phyloP scores from a whole-genome alignment of 1,140 invertebrate species.

The Drosophila nigromelanica region DNA sequence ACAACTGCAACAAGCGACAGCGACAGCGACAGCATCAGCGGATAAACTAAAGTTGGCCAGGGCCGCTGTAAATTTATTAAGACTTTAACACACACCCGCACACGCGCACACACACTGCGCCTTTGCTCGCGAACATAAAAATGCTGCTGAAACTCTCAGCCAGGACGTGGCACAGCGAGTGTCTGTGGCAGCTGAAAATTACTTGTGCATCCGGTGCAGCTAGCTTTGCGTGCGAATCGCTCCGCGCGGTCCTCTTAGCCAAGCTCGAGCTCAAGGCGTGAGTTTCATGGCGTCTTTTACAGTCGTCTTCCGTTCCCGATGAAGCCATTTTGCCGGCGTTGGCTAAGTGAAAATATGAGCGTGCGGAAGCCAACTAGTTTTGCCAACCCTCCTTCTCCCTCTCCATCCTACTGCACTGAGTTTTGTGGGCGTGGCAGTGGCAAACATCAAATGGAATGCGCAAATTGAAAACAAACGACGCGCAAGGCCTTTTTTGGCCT shows the following conservation, averaged over 20 bases:
- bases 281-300: constrained; percentile 75
- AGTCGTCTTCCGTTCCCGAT: constrained; percentile 64
- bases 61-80: constrained; percentile 41
- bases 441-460: constrained; percentile 65
- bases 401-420: not conserved
- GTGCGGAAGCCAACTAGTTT: constrained; percentile 58
- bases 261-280: constrained; percentile 68
- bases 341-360: constrained; percentile 77
- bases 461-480: constrained; percentile 81
- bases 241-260: constrained; percentile 64
- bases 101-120: constrained; percentile 10
- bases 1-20: not conserved
- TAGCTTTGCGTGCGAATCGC: constrained; percentile 56
- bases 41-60: constrained; percentile 49
- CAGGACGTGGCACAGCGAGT: constrained; percentile 35
- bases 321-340: constrained; percentile 60
- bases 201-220: constrained; percentile 77
- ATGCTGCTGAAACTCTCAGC: constrained; percentile 23
- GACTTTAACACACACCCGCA: constrained; percentile 14
- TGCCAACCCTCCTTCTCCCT: not conserved
- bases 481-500: constrained; percentile 45
- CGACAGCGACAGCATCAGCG: constrained; percentile 19
- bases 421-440: constrained; percentile 22
- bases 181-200: constrained; percentile 65
- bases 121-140: constrained; percentile 22